Evolutionary conservation across 2,888 invertebrate genomes (phyloP).

Genomic region (Cistogaster globosa): DNA sequence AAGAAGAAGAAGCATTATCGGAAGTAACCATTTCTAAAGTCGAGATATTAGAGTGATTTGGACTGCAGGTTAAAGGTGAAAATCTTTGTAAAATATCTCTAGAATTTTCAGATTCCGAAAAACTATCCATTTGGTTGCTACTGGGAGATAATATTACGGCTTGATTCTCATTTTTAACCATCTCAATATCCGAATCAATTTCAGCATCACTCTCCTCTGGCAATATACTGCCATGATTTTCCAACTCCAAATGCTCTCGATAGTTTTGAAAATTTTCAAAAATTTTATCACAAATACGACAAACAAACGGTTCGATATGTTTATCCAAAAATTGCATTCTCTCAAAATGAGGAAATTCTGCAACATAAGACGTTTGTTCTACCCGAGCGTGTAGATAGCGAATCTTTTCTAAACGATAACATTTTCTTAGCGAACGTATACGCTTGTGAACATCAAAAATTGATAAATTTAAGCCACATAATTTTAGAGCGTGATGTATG

Average conservation of each 20-base stretch:
- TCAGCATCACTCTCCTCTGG: constrained; percentile 46
- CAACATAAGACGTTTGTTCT: constrained; percentile 73
- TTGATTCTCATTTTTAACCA: neutral
- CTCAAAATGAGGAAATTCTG: constrained; percentile 76
- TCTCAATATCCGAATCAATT: neutral
- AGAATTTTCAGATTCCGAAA: constrained; percentile 17
- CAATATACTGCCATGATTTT: constrained; percentile 67
- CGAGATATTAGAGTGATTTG: accelerated
- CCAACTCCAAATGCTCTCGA: constrained; percentile 74
- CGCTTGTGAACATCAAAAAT: constrained; percentile 75
- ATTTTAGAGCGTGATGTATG: constrained; percentile 74
- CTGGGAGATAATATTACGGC: neutral
- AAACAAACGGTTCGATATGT: constrained; percentile 79
- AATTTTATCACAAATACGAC: constrained; percentile 77
- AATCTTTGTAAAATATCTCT: constrained; percentile 49
- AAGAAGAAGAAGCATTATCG: neutral
- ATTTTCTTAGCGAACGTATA: constrained; percentile 76
- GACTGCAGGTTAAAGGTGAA: constrained; percentile 3
- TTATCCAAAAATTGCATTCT: constrained; percentile 78
- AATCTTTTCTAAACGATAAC: constrained; percentile 79
- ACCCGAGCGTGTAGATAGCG: constrained; percentile 76
- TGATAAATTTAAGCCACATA: constrained; percentile 73
- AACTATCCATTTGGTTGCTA: neutral
- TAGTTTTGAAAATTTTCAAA: constrained; percentile 76
- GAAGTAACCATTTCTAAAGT: neutral